Percentiles rank a stretch among this genome's conserved stretches.
Conservation (phyloP, 2,113 vertebrate genomes). For the Scopus umbretta region DNA sequence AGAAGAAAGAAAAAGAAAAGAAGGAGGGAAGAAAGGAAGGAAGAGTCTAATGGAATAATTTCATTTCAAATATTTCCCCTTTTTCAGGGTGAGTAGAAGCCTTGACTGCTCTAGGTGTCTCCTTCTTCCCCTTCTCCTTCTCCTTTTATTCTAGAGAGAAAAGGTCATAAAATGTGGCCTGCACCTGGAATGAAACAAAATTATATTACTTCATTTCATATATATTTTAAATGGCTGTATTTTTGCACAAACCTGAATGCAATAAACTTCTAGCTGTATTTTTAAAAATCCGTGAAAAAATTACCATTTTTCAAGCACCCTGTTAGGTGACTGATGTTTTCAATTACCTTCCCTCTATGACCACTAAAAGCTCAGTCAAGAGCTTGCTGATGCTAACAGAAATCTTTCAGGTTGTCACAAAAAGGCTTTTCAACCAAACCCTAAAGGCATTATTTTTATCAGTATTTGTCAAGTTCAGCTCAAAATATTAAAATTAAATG, state of each 20-base stretch:
- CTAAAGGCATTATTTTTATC: constrained; percentile 40
- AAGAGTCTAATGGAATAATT: not conserved
- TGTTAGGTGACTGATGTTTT: constrained; percentile 3
- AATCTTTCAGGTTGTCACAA: constrained; percentile 1
- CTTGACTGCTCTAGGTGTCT: not conserved
- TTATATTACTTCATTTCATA: not conserved
- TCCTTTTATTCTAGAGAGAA: not conserved
- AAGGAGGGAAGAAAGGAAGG: not conserved
- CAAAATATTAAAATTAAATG: constrained; percentile 51
- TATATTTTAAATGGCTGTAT: not conserved
- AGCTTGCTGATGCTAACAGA: not conserved
- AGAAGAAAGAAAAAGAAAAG: not conserved
- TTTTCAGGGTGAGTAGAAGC: not conserved
- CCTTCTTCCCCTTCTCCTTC: not conserved
- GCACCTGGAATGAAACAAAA: not conserved
- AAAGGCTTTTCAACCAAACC: constrained; percentile 1
- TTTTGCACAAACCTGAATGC: not conserved
- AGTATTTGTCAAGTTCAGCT: constrained; percentile 34
- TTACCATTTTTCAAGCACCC: not conserved
- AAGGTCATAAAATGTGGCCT: not conserved
- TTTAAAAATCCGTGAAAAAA: not conserved
- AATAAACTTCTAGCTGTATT: not conserved
- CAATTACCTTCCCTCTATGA: constrained; percentile 9
- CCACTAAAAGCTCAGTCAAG: constrained; percentile 15
- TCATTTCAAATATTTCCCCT: not conserved